Evolutionary conservation across 2,888 invertebrate genomes (phyloP), one percentile per base, ranked within the genome.

Genomic region (Caenorhabditis sinica): DNA sequence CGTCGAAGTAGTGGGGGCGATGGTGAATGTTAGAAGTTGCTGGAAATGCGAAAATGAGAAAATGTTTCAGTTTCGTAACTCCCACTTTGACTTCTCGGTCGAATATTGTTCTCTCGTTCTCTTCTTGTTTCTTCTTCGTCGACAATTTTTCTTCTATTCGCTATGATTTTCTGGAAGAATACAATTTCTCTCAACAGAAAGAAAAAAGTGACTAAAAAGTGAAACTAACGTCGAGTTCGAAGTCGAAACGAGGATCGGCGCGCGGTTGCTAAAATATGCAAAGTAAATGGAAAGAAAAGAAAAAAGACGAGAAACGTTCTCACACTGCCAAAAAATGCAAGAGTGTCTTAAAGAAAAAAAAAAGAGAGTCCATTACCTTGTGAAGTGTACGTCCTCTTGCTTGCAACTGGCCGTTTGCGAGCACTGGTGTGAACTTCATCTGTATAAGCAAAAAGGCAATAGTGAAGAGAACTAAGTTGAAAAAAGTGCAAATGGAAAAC

Each of bases 111-210:
- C 25, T 63, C 63, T 28, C 72, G 23, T 68, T 81, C 76, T 63
- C 84, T 40, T 69, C 56, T 60, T 53, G 58, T 73, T 81, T 85
- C 84, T 25, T 85, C 81, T 56, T 85, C 81, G 58, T 85, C 84
- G 6, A 85, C 28, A 4, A 73, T 77, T 65, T 56, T 76, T 15
- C 84, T 69, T 8, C 84, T 76, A 28, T 56, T 69, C 13, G 74
- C 75, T 17, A 84, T 84, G 43, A 80, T 80, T 72, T 25, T 63
- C 84, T 84, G 73, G 43, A 84, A 83, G 45, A 69, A 25, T 0
- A 3, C 2, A 36, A n/a, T 45, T 40, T 79, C 1, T 49, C 5
- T 56, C n/a, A 66, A 51, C 20, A 9, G 58, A 28, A 36, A 23
- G 25, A 56, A 45, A 73, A 43, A 11, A 74, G 13, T 30, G 23